These are phyloP conservation scores for Bombus picipes DNA, from an alignment of 1,140 invertebrate genomes.

Conservation along the genomic window DNA sequence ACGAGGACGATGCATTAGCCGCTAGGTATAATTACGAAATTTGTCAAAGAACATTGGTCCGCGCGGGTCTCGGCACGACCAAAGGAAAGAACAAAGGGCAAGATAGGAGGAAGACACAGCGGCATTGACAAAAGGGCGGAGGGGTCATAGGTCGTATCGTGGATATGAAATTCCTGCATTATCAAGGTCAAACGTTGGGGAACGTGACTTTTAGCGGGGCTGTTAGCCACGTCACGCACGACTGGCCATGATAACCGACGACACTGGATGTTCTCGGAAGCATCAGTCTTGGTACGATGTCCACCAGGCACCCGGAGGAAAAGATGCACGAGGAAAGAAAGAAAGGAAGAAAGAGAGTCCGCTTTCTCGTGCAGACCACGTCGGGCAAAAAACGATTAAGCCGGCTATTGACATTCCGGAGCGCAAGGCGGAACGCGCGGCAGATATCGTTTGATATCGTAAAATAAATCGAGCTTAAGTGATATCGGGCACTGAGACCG, in stretches of 20 bases:
- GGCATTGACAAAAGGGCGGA: background rate
- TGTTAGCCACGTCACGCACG: constrained; percentile 64
- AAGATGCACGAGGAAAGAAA: no score
- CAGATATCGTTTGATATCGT: constrained; percentile 58
- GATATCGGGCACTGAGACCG: constrained; percentile 21
- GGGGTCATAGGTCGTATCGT: background rate
- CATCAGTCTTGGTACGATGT: constrained; percentile 50
- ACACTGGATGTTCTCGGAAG: constrained; percentile 67
- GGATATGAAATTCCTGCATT: constrained; percentile 61
- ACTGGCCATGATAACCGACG: constrained; percentile 63
- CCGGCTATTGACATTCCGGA: constrained; percentile 55
- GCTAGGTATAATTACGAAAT: constrained; percentile 29
- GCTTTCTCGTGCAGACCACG: constrained; percentile 48
- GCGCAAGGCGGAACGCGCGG: constrained; percentile 27
- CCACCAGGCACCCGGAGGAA: background rate
- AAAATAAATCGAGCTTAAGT: constrained; percentile 58
- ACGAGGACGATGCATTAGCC: background rate
- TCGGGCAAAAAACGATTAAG: constrained; percentile 60
- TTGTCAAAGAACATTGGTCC: constrained; percentile 7
- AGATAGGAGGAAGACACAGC: background rate
- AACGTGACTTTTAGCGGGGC: constrained; percentile 62
- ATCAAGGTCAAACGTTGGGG: constrained; percentile 64
- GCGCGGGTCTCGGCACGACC: no score
- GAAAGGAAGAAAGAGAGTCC: background rate
- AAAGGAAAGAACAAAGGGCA: no score